Conservation (phyloP, 2,113 vertebrate genomes). For the Platycercus adscitus region DNA sequence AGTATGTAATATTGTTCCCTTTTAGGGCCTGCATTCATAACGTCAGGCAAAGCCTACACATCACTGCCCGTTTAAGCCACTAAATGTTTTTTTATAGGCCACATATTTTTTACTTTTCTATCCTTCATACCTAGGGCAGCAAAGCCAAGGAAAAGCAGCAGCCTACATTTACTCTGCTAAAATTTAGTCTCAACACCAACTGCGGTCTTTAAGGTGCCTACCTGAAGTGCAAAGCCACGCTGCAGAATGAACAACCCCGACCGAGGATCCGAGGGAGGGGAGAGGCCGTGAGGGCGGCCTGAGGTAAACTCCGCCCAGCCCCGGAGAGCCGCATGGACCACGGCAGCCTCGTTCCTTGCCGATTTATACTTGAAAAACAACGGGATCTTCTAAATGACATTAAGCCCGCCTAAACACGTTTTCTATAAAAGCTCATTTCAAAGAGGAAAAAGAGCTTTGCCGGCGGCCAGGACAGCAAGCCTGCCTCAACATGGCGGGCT, state of each 20-base stretch:
- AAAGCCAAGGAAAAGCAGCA: neutral
- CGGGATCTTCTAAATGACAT: neutral
- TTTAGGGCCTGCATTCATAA: neutral
- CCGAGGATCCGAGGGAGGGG: neutral
- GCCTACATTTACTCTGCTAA: neutral
- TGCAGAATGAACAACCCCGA: rapidly evolving
- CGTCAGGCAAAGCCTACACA: neutral
- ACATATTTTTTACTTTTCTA: neutral
- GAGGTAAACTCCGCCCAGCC: neutral
- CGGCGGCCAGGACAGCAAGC: neutral
- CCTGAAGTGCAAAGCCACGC: rapidly evolving
- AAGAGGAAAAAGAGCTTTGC: neutral
- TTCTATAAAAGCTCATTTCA: neutral
- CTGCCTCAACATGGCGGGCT: neutral
- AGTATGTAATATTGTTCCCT: neutral
- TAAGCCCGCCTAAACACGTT: rapidly evolving
- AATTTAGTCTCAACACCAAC: neutral
- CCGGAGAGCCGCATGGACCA: rapidly evolving
- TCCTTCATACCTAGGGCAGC: too few relatives aligned
- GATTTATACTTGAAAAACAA: neutral
- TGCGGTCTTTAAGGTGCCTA: rapidly evolving
- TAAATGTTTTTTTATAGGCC: rapidly evolving
- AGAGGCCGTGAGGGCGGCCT: rapidly evolving
- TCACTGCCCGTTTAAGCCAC: too few relatives aligned
- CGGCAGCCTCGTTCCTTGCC: rapidly evolving